Base-by-base conservation (phyloP, 2,888 invertebrate genomes). In the Dryobotodes eremita region DNA sequence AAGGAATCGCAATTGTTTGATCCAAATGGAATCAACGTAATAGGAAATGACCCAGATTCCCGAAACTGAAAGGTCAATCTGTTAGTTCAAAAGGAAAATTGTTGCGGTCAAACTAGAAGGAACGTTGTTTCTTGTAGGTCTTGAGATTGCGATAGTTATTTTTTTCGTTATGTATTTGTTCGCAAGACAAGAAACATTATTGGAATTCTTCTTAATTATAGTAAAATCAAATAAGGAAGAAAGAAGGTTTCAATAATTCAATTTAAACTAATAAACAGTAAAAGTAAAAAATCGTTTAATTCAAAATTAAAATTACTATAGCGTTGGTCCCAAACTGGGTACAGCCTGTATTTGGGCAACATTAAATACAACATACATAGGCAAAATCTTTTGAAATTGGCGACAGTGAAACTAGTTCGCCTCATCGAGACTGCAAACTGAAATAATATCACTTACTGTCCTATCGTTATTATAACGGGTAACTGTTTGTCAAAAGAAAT, bases 21-120 rank as follows among this genome's bases (percentile, higher is more conserved):
- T 65, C 42, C 15, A 75, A 78, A 74, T 57, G 15, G 50, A 59
- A 74, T 74, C 42, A 75, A n/a, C 15, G 31, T 74, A 57, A 59
- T 64, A 73, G 55, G 31, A 64, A 65, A 57, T 57, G 64, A 73
- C 57, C 82, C 74, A 64, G 74, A 65, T 82, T 65, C 20, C n/a
- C n/a, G 55, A 50, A 46, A 17, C n/a, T 50, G 75, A 50, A 50
- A n/a, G 6, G 11, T 20, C 74, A 78, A 53, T 71, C 61, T 80
- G 61, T 36, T 17, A 23, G 70, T 36, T 62, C 61, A 81, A 42
- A n/a, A 82, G 50, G n/a, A 57, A 81, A 81, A 55, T 72, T 53
- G 50, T 61, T 80, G 70, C 15, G 55, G 72, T 62, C 81, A 62
- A 48, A 62, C 17, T n/a, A 31, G 3, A 26, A 61, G 36, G 26